Conservation (phyloP, 37 sponge, comb jelly and placozoan genomes). For the Spongilla lacustris region DNA sequence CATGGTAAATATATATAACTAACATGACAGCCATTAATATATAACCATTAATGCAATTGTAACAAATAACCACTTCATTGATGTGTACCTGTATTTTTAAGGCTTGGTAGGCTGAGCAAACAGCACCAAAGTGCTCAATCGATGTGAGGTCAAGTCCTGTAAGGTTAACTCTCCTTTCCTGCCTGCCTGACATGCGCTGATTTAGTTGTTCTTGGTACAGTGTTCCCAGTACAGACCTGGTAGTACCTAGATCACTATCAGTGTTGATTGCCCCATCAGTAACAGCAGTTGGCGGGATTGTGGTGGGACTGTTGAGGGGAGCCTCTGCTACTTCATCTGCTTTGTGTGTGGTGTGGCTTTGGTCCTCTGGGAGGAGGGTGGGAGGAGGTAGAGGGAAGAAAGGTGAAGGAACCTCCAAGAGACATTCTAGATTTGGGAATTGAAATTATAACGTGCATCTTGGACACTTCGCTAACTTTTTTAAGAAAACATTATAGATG, state of each 20-base stretch:
- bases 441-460: too few species aligned
- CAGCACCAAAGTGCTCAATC: constrained; percentile 73
- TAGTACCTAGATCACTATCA: too few species aligned
- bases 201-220: constrained; percentile 48
- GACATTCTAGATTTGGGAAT: too few species aligned
- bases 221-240: constrained; percentile 50
- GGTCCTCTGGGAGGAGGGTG: not conserved
- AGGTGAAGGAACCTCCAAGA: too few species aligned
- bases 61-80: not conserved
- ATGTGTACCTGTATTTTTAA: constrained; percentile 75
- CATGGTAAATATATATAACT: too few species aligned
- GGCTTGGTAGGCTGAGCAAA: constrained; percentile 91
- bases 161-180: constrained; percentile 67
- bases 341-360: not conserved
- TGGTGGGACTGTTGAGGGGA: not conserved
- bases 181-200: constrained; percentile 55
- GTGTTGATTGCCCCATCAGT: too few species aligned
- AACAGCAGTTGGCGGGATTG: not conserved
- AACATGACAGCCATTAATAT: too few species aligned
- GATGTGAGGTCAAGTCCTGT: constrained; percentile 64
- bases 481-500: too few species aligned
- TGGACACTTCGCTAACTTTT: too few species aligned
- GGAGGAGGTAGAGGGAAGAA: too few species aligned
- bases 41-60: not conserved
- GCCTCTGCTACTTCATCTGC: too few species aligned